A percentile compares a stretch with the other conserved stretches of the same genome.
Evolutionary conservation across 53 echinoderm and acorn worm species (phyloP).

Genomic region (Arbacia lixula): DNA sequence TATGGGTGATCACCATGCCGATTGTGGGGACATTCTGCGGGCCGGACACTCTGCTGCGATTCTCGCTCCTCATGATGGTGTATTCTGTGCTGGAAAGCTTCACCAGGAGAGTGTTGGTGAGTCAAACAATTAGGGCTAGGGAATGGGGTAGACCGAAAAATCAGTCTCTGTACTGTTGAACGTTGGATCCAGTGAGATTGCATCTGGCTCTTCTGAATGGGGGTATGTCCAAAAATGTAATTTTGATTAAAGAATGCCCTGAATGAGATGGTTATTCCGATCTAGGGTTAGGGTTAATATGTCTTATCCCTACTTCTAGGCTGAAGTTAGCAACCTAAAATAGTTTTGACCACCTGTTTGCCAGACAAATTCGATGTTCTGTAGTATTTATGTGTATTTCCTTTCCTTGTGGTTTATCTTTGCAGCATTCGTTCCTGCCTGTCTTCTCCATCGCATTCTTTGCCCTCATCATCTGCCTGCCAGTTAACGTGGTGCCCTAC

Average conservation of each 20-base stretch:
- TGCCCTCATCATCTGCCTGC: constrained; percentile 73
- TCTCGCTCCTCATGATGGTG: constrained; percentile 84
- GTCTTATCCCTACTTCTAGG: too few relatives aligned
- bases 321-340: too few relatives aligned
- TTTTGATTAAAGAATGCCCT: too few relatives aligned
- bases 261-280: too few relatives aligned
- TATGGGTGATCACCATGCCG: constrained; percentile 83
- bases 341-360: not conserved
- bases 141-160: too few relatives aligned
- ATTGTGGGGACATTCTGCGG: constrained; percentile 90
- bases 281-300: too few relatives aligned
- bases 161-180: too few relatives aligned
- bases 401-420: not conserved
- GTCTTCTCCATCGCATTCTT: constrained; percentile 77
- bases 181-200: too few relatives aligned
- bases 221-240: too few relatives aligned
- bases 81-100: constrained; percentile 61
- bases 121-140: not conserved
- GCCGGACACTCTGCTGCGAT: constrained; percentile 86
- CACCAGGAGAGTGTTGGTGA: constrained; percentile 9
- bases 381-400: not conserved
- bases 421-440: constrained; percentile 75
- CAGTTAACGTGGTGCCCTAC: constrained; percentile 84
- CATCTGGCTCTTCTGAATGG: too few relatives aligned
- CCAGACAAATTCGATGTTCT: not conserved